Evolutionary conservation across 2,888 invertebrate species (phyloP), one percentile per base, ranked within the genome.

Genomic region (Ochropleura plecta): DNA sequence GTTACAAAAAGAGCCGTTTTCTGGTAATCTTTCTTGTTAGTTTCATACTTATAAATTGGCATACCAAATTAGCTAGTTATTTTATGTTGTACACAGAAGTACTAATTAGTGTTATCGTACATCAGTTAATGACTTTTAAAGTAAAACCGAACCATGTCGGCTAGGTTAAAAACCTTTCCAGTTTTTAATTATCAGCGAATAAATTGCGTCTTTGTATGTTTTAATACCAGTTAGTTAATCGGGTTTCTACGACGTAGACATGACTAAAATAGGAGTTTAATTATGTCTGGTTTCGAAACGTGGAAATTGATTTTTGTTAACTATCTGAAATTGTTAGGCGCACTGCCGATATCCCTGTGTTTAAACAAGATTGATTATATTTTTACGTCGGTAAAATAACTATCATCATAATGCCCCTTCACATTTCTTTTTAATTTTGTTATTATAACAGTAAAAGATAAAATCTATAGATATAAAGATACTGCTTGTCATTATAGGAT

Each of bases 91-190:
- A 44, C 40, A 49, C 48, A 65, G 5, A 57, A 59, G 48, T 1
- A 51, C 46, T 60, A 55, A 73, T 73, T 67, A 53, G 12, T 30
- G 48, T 44, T 70, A 73, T 68, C 81, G 64, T 46, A 71, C 40
- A 30, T 59, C 53, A 64, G 59, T 83, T 70, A 69, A 65, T 62
- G 20, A 70, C 44, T 75, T 66, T 69, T 40, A 63, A 73, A 78
- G 63, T 59, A 18, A 62, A 86, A 73, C 74, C 30, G 42, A 78
- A 68, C 73, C 68, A 67, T 76, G 66, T 76, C 70, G 55, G 57
- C 46, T 55, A 77, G 77, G 76, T 79, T 78, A 72, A 74, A 75
- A 68, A 79, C 78, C 67, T 75, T 76, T 46, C 57, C 44, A 51
- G 70, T 75, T 84, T 30, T 66, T 66, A 66, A 78, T 68, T 79